A percentile compares a stretch with the other conserved stretches of the same genome.
These are phyloP conservation scores for Andrena marginata DNA, from an alignment of 2,888 invertebrate genomes.

Conservation along the genomic window DNA sequence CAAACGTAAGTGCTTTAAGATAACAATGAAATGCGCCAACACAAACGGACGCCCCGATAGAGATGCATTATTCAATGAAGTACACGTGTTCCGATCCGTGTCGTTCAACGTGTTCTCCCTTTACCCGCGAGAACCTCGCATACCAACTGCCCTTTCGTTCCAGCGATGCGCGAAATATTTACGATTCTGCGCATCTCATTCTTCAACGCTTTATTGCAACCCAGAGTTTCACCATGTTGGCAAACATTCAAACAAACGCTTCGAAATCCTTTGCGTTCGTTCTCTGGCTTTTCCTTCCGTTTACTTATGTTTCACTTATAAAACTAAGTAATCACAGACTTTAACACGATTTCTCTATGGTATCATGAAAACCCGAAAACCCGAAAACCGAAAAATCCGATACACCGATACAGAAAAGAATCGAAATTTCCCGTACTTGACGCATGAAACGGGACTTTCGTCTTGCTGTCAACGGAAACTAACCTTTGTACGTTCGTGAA, in stretches of 20 bases:
- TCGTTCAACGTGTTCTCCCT: constrained; percentile 68
- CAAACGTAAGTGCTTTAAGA: constrained; percentile 47
- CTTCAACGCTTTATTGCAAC: constrained; percentile 3
- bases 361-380: too few species aligned
- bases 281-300: too few species aligned
- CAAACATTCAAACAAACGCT: too few species aligned
- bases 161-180: constrained; percentile 28
- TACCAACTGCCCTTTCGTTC: constrained; percentile 8
- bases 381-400: too few species aligned
- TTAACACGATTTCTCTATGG: too few species aligned
- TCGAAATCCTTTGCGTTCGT: too few species aligned
- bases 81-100: constrained; percentile 83
- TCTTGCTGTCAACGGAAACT: constrained; percentile 28
- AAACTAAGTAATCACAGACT: too few species aligned
- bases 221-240: neutral
- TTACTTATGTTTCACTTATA: too few species aligned
- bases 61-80: constrained; percentile 82
- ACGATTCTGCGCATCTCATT: constrained; percentile 32
- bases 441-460: neutral
- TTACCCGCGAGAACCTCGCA: constrained; percentile 17
- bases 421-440: neutral
- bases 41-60: constrained; percentile 54
- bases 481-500: constrained; percentile 63
- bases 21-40: constrained; percentile 52
- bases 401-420: neutral